A percentile compares a stretch with the other conserved stretches of the same genome.
These are phyloP conservation scores for Arizona elegans DNA, from an alignment of 2,113 vertebrate genomes.

Conservation along the genomic window DNA sequence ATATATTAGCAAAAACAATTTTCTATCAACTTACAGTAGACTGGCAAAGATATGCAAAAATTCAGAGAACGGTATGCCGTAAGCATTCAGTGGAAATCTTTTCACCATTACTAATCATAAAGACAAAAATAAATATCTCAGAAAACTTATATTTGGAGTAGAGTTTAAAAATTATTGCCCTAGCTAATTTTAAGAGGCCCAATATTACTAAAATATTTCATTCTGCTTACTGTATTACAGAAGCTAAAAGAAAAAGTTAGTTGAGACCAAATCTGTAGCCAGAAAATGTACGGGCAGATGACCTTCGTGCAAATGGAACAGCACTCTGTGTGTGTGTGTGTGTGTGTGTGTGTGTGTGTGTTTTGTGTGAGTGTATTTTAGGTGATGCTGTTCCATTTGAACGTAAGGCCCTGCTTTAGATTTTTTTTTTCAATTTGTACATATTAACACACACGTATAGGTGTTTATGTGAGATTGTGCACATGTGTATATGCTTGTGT, in stretches of 20 bases:
- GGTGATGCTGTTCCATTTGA: background rate
- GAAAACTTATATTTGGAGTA: background rate
- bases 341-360: too few species aligned
- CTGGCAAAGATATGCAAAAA: background rate
- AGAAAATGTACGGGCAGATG: background rate
- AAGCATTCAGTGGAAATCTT: background rate
- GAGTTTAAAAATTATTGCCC: background rate
- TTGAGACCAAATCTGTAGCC: background rate
- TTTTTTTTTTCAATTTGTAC: background rate
- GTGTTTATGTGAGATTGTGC: too few species aligned
- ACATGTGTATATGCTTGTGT: too few species aligned
- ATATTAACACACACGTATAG: too few species aligned
- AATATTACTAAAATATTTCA: background rate
- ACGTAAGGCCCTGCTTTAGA: background rate
- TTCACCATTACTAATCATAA: background rate
- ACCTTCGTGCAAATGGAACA: background rate
- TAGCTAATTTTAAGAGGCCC: background rate
- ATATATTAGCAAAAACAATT: background rate
- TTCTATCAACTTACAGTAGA: background rate
- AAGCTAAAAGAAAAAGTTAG: background rate
- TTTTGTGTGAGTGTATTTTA: background rate
- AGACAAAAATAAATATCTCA: background rate
- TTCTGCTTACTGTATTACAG: background rate
- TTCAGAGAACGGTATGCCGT: too few species aligned
- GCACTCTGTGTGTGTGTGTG: background rate